Conservation (phyloP, 1,140 invertebrate genomes). For the Plectrocnemia conspersa region DNA sequence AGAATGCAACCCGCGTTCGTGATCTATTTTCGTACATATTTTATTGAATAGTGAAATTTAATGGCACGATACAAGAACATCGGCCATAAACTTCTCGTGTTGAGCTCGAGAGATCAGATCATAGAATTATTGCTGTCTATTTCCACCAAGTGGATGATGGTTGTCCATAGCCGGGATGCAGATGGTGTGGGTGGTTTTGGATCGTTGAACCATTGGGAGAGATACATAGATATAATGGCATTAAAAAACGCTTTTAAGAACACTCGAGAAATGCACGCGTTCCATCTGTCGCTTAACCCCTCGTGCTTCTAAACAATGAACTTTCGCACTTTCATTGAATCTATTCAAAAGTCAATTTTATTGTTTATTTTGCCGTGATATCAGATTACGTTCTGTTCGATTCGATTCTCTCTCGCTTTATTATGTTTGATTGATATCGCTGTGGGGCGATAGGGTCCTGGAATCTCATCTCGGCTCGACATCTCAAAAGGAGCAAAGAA, state of each 20-base stretch:
- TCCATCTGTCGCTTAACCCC: too few relatives aligned
- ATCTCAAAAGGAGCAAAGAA: too few relatives aligned
- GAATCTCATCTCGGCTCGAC: too few relatives aligned
- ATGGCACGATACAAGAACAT: neutral
- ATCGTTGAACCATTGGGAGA: neutral
- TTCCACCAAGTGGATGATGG: neutral
- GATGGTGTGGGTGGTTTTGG: conserved; percentile 5
- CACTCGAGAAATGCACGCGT: neutral
- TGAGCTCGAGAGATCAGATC: neutral
- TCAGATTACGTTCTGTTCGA: too few relatives aligned
- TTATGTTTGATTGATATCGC: too few relatives aligned
- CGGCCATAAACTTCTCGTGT: conserved; percentile 1
- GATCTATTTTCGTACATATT: neutral
- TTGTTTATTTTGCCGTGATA: too few relatives aligned
- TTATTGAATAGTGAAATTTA: neutral
- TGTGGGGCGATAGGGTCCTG: too few relatives aligned
- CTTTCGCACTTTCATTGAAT: too few relatives aligned
- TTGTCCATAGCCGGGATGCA: neutral
- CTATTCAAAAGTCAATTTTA: too few relatives aligned
- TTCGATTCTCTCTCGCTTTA: too few relatives aligned
- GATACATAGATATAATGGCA: too few relatives aligned
- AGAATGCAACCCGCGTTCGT: neutral
- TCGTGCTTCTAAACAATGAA: too few relatives aligned
- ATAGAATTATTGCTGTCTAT: neutral
- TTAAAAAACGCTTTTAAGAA: conserved; percentile 17